Evolutionary conservation across 2,888 invertebrate species (phyloP), one percentile per base, ranked within the genome.

Genomic region (Rhyacophila evoluta): DNA sequence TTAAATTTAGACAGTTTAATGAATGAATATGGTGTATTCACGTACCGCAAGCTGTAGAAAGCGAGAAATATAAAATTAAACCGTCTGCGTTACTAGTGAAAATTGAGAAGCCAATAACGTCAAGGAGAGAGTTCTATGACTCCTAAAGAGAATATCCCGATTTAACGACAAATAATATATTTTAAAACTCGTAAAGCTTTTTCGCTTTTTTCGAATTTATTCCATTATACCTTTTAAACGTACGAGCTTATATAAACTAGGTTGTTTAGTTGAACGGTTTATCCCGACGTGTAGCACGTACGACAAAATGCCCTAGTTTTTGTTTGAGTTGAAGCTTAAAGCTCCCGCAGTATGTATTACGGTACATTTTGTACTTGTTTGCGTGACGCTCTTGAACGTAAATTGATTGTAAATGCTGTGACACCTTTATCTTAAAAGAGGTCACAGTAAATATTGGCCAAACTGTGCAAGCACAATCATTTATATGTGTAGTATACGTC

Each of bases 191-290:
- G 39, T 12, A n/a, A n/a, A 39, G 6, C 15, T 39, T 39, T 15
- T 39, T 39, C 39, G 10, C n/a, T 39, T 12, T 12, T 12, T 39
- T 39, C 39, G 5, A n/a, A 5, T 8, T 19, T 55, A 55, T 8
- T 55, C 2, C 25, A 1, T 1, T 25, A 25, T 19, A 55, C 55
- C 12, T 3, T 55, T 55, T 55, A 25, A 19, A 10, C 25, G 25
- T 55, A 4, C 2, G 10, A 5, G 55, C 12, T 55, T 55, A 15
- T 15, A 55, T 55, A 55, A 55, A 55, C 15, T 25, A 19, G 15
- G 55, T 55, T 55, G 25, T 55, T 55, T 55, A 55, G 19, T 55
- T 55, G 15, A 55, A 55, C 55, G 55, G 55, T 55, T 12, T 55
- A 55, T 55, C 19, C 19, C 55, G 19, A 25, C 55, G 55, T 55